phyloP scores from a whole-genome alignment of 2,797 vertebrate species.

The Dipus sagitta region DNA sequence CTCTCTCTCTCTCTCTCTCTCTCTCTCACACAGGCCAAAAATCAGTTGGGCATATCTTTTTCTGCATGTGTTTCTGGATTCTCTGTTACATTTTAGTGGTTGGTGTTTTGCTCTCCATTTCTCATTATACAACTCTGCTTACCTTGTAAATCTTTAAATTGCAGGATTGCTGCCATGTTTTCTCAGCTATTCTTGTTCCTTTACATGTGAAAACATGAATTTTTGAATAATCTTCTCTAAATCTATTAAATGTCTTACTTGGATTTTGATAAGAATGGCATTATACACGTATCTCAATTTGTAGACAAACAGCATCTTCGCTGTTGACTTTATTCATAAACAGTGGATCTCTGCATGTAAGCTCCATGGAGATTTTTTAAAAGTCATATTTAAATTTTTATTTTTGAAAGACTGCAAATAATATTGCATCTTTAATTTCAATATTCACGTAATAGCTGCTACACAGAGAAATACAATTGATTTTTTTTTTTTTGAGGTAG shows the following conservation, averaged over 20 bases:
- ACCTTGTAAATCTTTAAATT: constrained; percentile 5
- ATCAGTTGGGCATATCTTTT: background rate
- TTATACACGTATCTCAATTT: background rate
- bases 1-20: no score
- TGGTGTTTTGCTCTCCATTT: background rate
- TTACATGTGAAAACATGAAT: no score
- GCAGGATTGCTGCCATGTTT: no score
- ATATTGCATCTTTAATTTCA: background rate
- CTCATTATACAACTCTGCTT: background rate
- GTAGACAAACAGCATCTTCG: background rate
- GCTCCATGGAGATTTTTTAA: constrained; percentile 4
- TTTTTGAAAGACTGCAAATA: background rate
- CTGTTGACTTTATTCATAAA: background rate
- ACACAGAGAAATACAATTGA: background rate
- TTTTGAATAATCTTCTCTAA: background rate
- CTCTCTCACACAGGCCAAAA: background rate
- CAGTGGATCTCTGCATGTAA: background rate
- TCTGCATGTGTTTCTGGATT: background rate
- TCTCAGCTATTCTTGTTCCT: background rate
- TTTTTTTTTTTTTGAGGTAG: no score
- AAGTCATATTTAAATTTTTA: background rate
- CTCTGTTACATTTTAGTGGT: background rate
- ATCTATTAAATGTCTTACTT: background rate
- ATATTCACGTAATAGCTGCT: background rate
- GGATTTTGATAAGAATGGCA: background rate